These are phyloP conservation scores for Lagodon rhomboides DNA, from an alignment of 2,797 vertebrate genomes.

Conservation along the genomic window DNA sequence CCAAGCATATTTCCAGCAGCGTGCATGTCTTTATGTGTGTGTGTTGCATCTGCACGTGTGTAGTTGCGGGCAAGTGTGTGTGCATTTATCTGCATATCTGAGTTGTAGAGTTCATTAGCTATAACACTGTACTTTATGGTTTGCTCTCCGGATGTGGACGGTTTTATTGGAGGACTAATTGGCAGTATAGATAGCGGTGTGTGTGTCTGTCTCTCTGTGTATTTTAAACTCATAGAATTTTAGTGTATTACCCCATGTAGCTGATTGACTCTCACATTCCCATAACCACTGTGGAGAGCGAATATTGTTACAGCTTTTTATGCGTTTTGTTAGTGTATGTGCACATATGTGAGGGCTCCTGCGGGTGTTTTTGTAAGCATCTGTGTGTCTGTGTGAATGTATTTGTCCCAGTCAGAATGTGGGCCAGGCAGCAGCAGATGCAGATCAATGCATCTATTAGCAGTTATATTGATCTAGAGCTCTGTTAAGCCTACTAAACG, in stretches of 20 bases:
- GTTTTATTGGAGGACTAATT: conserved; percentile 76
- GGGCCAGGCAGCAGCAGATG: conserved; percentile 48
- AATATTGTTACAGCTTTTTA: conserved; percentile 27
- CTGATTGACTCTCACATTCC: conserved; percentile 20
- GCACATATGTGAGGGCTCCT: background rate
- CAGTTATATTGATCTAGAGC: conserved; percentile 75
- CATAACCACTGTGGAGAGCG: conserved; percentile 19
- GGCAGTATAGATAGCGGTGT: conserved; percentile 54
- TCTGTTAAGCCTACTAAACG: conserved; percentile 70
- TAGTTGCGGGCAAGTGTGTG: conserved; percentile 27
- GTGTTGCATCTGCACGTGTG: conserved; percentile 21
- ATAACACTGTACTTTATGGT: conserved; percentile 63
- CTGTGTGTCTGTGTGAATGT: conserved; percentile 25
- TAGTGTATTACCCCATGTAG: conserved; percentile 10
- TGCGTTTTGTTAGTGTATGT: conserved; percentile 10
- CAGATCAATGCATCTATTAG: conserved; percentile 77
- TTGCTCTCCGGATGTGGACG: conserved; percentile 43
- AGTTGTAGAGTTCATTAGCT: conserved; percentile 66
- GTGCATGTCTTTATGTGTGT: conserved; percentile 23
- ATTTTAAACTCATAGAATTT: conserved; percentile 41
- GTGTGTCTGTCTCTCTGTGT: conserved; percentile 16
- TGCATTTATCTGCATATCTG: conserved; percentile 57
- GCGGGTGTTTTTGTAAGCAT: conserved; percentile 2
- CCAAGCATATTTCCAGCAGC: background rate
- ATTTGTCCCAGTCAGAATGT: conserved; percentile 27